Evolutionary conservation across 2,797 vertebrate species (phyloP).

Genomic region (Enteromius unitaeniatus): DNA sequence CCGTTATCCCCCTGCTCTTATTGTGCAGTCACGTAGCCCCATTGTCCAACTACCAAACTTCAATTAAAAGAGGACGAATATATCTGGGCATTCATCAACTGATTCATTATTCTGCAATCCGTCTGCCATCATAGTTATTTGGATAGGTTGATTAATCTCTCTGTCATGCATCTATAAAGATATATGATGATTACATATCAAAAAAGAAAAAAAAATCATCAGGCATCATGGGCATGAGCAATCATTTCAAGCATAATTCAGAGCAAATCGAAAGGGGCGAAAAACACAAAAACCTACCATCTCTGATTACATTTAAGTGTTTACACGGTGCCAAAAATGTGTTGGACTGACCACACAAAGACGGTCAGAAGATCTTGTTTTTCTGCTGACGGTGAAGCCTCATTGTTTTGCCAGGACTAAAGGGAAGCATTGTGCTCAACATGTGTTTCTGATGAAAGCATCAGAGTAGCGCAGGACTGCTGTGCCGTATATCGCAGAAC

Average conservation of each 20-base stretch:
- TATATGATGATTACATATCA: constrained; percentile 73
- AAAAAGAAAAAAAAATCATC: constrained; percentile 36
- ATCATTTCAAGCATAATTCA: constrained; percentile 13
- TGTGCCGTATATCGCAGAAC: constrained; percentile 48
- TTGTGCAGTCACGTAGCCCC: constrained; percentile 45
- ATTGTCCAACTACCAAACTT: constrained; percentile 61
- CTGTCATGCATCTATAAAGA: constrained; percentile 77
- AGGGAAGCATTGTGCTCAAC: constrained; percentile 54
- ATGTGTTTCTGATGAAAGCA: constrained; percentile 60
- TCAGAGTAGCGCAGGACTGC: constrained; percentile 46
- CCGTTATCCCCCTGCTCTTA: constrained; percentile 53
- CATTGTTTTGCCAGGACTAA: constrained; percentile 37
- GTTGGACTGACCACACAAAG: not conserved
- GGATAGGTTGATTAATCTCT: constrained; percentile 78
- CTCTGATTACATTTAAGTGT: constrained; percentile 11
- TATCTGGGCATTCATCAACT: constrained; percentile 74
- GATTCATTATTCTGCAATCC: constrained; percentile 77
- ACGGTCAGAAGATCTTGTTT: not conserved
- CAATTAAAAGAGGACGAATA: constrained; percentile 67
- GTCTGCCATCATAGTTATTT: constrained; percentile 69
- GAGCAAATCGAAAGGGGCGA: not conserved
- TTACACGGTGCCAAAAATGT: not conserved
- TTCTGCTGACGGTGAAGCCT: constrained; percentile 32
- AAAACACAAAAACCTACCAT: constrained; percentile 15
- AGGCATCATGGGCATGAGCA: not conserved